A percentile compares a stretch with the other conserved stretches of the same genome.
phyloP scores from a whole-genome alignment of 2,113 vertebrate genomes.

The Pantherophis guttatus region DNA sequence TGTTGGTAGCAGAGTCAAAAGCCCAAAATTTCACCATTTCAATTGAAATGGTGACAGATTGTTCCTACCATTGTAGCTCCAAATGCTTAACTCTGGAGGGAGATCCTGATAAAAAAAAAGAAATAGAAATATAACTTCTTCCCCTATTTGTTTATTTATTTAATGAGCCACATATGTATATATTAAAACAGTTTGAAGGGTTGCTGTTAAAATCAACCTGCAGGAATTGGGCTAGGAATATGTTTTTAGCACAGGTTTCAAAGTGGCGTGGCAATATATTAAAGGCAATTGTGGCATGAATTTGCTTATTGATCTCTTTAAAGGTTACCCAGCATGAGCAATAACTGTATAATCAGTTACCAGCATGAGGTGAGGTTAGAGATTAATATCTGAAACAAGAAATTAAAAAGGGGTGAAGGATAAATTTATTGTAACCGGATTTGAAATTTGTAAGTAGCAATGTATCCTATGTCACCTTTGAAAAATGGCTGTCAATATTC shows the following conservation, averaged over 20 bases:
- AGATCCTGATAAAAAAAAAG: background rate
- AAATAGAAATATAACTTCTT: background rate
- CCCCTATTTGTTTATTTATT: background rate
- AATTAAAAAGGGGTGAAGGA: conserved; percentile 54
- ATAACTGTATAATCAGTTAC: conserved; percentile 14
- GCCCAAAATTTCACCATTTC: background rate
- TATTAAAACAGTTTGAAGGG: background rate
- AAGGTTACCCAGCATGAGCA: conserved; percentile 13
- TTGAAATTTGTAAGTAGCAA: conserved; percentile 62
- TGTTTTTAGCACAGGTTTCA: background rate
- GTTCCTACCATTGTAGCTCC: background rate
- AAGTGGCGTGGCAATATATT: conserved; percentile 3
- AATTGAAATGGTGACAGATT: background rate
- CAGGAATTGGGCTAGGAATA: background rate
- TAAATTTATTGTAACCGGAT: conserved; percentile 57
- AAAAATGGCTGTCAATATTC: conserved; percentile 66
- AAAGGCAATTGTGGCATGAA: conserved; percentile 24
- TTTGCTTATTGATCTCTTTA: conserved; percentile 31
- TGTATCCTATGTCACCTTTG: conserved; percentile 58
- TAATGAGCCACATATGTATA: background rate
- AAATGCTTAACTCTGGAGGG: background rate
- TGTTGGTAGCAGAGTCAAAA: background rate
- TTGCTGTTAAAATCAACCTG: conserved; percentile 1
- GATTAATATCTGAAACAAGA: conserved; percentile 46
- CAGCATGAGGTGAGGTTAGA: conserved; percentile 24